Evolutionary conservation across 2,888 invertebrate genomes (phyloP), one percentile per base, ranked within the genome.

Genomic region (Lithophane ornitopus): DNA sequence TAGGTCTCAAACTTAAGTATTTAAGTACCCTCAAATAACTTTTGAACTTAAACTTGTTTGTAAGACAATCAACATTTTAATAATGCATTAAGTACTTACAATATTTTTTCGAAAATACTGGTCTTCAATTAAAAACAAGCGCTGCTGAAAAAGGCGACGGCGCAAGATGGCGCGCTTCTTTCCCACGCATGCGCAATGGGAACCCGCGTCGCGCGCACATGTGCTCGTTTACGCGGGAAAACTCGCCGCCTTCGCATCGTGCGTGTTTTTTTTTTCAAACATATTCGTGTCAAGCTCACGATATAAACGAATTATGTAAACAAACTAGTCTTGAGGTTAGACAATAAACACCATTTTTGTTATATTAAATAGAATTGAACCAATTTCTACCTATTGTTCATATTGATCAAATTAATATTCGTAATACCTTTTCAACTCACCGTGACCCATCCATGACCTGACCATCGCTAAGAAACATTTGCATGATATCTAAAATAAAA

Each of bases 121-220:
- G 81, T 71, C 81, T 78, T 82, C 80, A 82, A 86, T 79, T 89
- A 93, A 94, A 93, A 94, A 88, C 84, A 74, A 52, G 52, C 70
- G 67, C 70, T 71, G 34, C 85, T 89, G 88, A 89, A 94, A 93
- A 94, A 91, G 92, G 91, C 90, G 88, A 85, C 90, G 85, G 74
- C 87, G 89, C 93, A 93, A 93, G 92, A 92, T 92, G 93, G 91
- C 92, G 92, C 82, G 79, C 74, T 84, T 74, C 90, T 91, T 95
- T 96, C 95, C 95, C 96, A 96, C 95, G 95, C 93, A 90, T 84
- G 92, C 92, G 91, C 91, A 91, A 88, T 95, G 95, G 93, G 95
- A 95, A 94, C 94, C 86, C 86, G 84, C 80, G 87, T 82, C 84
- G 76, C 81, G 85, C 87, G 89, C 95, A 95, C 94, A 95, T 95